Conservation (phyloP, 1,140 invertebrate genomes). For the Plodia interpunctella region DNA sequence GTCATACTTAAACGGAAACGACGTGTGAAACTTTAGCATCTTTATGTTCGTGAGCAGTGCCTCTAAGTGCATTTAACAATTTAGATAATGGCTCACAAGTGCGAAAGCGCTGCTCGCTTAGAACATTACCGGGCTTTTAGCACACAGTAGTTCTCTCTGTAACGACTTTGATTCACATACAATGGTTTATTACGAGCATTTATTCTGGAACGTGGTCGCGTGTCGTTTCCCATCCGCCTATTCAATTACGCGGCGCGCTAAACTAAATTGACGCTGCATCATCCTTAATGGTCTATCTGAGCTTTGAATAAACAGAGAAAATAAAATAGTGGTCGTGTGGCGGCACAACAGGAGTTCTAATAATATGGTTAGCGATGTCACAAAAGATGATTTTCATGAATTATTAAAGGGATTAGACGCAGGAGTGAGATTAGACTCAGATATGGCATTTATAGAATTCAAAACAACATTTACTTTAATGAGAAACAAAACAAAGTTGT, state of each 20-base stretch:
- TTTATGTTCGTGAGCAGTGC: slow-evolving; percentile 23
- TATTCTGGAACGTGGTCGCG: slow-evolving; percentile 50
- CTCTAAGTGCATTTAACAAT: slow-evolving; percentile 60
- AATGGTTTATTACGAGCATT: slow-evolving; percentile 58
- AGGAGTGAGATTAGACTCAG: slow-evolving; percentile 36
- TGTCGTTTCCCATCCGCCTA: slow-evolving; percentile 61
- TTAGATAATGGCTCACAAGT: slow-evolving; percentile 52
- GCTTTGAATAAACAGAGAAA: slow-evolving; percentile 61
- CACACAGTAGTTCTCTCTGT: slow-evolving; percentile 22
- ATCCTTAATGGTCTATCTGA: slow-evolving; percentile 62
- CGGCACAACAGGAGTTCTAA: slow-evolving; percentile 63
- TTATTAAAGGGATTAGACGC: slow-evolving; percentile 48
- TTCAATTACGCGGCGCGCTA: slow-evolving; percentile 61
- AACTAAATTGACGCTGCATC: slow-evolving; percentile 57
- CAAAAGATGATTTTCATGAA: slow-evolving; percentile 46
- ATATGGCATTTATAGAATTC: slow-evolving; percentile 7
- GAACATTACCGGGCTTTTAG: slow-evolving; percentile 40
- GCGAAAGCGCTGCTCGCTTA: slow-evolving; percentile 30
- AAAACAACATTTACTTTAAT: slow-evolving; percentile 40
- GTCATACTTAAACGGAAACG: slow-evolving; percentile 22
- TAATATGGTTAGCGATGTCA: slow-evolving; percentile 48
- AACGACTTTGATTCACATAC: slow-evolving; percentile 38
- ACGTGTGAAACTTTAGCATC: slow-evolving; percentile 25
- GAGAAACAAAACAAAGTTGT: slow-evolving; percentile 35
- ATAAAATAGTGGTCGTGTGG: slow-evolving; percentile 65